Conservation (phyloP, 2,888 invertebrate species). For the Taenaris catops region DNA sequence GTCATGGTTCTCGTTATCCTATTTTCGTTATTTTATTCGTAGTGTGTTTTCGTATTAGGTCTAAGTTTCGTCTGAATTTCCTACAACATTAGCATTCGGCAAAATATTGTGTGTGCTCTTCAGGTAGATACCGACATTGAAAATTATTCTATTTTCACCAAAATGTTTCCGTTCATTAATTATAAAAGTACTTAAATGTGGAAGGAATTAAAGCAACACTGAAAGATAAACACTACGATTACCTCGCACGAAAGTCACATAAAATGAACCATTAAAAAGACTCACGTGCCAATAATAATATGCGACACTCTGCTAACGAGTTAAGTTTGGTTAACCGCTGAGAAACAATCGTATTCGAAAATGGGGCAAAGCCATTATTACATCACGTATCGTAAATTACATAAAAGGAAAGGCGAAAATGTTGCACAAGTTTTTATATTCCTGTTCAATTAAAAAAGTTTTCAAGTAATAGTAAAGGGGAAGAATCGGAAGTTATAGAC, state of each 20-base stretch:
- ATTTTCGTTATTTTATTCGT: too few relatives aligned
- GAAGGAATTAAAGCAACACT: too few relatives aligned
- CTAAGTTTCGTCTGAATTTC: too few relatives aligned
- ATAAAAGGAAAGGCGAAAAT: neutral
- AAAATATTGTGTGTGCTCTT: too few relatives aligned
- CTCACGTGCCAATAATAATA: conserved; percentile 15
- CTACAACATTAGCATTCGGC: too few relatives aligned
- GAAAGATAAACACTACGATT: neutral
- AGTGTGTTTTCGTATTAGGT: too few relatives aligned
- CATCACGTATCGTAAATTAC: conserved; percentile 26
- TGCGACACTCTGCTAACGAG: conserved; percentile 15
- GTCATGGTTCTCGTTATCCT: too few relatives aligned
- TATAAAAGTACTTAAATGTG: too few relatives aligned
- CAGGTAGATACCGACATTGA: too few relatives aligned
- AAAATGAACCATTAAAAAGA: conserved; percentile 1
- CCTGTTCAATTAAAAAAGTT: conserved; percentile 5
- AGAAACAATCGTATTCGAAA: conserved; percentile 54
- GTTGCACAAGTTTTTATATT: neutral
- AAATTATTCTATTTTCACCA: neutral
- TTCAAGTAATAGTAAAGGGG: conserved; percentile 3
- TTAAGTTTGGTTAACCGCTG: conserved; percentile 18
- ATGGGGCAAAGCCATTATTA: conserved; percentile 52
- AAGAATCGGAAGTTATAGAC: conserved; percentile 5
- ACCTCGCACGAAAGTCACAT: neutral
- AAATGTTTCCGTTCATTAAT: too few relatives aligned